These are phyloP conservation scores for Pseudocheirus occidentalis DNA, from an alignment of 2,797 vertebrate species.

Conservation along the genomic window DNA sequence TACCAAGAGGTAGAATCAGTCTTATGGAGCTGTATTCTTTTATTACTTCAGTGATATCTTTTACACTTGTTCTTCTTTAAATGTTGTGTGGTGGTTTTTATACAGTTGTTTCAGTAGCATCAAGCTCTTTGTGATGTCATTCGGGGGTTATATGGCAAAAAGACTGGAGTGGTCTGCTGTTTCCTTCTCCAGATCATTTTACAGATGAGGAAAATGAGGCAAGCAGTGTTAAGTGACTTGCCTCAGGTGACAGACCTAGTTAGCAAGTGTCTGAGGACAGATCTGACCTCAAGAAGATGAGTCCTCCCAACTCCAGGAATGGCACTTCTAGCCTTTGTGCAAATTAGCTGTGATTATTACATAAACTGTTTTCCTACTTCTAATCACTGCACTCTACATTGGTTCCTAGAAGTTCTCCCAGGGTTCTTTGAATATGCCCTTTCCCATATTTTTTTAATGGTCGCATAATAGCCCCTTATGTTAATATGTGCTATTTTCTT, in stretches of 20 bases:
- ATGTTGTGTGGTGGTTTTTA: too few relatives aligned
- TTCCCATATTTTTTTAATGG: not conserved
- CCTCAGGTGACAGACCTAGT: not conserved
- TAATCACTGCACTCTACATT: not conserved
- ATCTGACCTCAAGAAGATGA: not conserved
- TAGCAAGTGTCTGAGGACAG: not conserved
- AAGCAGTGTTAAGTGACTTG: not conserved
- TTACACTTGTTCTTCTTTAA: too few relatives aligned
- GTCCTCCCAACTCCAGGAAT: not conserved
- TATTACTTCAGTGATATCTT: too few relatives aligned
- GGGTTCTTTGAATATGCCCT: not conserved
- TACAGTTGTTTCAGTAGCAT: not conserved
- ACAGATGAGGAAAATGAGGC: not conserved
- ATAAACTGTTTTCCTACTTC: not conserved
- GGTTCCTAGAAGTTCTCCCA: not conserved
- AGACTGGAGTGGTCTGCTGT: not conserved
- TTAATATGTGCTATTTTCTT: not conserved
- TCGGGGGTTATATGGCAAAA: not conserved
- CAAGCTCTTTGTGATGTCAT: not conserved
- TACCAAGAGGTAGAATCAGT: too few relatives aligned
- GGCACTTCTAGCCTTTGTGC: not conserved
- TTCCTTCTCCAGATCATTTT: not conserved
- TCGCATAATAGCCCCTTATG: not conserved
- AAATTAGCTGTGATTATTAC: not conserved
- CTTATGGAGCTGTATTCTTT: too few relatives aligned